Conservation (phyloP, 2,113 vertebrate species). For the Macrotus californicus region DNA sequence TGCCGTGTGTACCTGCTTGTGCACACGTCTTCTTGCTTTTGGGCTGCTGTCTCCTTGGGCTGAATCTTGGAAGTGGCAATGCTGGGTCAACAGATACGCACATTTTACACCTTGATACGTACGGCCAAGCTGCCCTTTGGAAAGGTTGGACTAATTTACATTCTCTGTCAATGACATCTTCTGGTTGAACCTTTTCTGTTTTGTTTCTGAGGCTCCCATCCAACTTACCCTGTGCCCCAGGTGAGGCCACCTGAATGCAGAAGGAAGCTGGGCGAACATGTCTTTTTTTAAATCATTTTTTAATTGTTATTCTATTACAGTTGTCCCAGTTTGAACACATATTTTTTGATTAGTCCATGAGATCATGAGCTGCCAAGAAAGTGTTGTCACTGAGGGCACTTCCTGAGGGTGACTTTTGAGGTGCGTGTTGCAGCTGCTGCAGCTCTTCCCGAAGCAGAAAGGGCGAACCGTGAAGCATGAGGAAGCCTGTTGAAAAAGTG, state of each 20-base stretch:
- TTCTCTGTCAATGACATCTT: neutral
- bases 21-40: neutral
- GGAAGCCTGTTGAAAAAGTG: constrained; percentile 39
- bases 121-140: constrained; percentile 17
- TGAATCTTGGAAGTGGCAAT: neutral
- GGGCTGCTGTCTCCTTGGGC: neutral
- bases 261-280: neutral
- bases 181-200: neutral
- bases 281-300: too few relatives aligned
- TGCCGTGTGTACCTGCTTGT: neutral
- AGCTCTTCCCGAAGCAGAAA: neutral
- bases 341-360: neutral
- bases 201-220: neutral
- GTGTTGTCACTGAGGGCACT: neutral
- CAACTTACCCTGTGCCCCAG: neutral
- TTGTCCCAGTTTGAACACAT: too few relatives aligned
- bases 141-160: neutral
- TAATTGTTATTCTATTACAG: too few relatives aligned
- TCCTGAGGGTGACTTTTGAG: neutral
- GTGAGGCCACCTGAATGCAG: neutral
- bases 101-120: constrained; percentile 5
- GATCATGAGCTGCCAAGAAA: neutral
- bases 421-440: accelerated
- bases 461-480: neutral
- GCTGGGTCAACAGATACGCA: neutral